phyloP scores from a whole-genome alignment of 1,140 invertebrate genomes.

The Tetraneura akinire region DNA sequence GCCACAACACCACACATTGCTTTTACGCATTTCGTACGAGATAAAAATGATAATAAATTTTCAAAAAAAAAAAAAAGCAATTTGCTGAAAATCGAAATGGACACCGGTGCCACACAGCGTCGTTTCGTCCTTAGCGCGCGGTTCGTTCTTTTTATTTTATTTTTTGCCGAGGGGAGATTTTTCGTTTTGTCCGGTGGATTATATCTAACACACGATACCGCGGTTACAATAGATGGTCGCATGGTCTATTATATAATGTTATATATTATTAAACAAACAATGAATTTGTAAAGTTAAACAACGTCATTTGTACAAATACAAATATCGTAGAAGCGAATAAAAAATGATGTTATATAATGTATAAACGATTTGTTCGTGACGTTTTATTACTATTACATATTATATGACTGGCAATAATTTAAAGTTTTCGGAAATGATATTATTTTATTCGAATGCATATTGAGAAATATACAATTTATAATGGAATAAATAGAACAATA shows the following conservation, averaged over 20 bases:
- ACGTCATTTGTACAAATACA: neutral
- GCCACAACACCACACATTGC: neutral
- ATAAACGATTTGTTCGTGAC: no score
- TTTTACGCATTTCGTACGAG: neutral
- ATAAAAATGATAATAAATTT: conserved; percentile 48
- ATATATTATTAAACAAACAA: neutral
- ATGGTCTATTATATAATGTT: neutral
- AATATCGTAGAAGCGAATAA: neutral
- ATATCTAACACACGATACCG: conserved; percentile 26
- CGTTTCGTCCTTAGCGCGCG: conserved; percentile 1
- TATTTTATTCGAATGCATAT: no score
- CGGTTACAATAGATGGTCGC: no score
- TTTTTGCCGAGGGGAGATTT: neutral
- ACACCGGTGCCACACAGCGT: conserved; percentile 41
- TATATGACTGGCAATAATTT: no score
- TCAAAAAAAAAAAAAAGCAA: conserved; percentile 14
- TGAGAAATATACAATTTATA: no score
- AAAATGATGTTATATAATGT: no score
- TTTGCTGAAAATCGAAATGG: conserved; percentile 48
- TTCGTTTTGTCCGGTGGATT: neutral
- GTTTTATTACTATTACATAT: no score
- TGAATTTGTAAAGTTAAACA: neutral
- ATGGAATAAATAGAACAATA: no score
- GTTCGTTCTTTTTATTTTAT: neutral
- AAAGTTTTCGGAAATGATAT: no score